Base-by-base conservation (phyloP, 2,888 invertebrate genomes). In the Drosophila colorata region DNA sequence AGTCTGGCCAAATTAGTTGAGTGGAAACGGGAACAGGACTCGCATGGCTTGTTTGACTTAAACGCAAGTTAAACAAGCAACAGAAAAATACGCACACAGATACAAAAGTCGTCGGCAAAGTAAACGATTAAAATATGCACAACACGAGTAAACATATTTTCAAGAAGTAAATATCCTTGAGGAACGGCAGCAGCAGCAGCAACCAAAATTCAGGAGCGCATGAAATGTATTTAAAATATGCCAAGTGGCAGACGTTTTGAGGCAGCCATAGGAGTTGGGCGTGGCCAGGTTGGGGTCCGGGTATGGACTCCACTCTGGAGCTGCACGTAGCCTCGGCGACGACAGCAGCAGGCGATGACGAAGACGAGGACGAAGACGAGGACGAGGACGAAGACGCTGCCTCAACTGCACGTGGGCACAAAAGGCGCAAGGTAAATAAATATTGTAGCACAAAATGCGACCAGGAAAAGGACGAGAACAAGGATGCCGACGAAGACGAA, bases 71-170 rank as follows among this genome's bases (percentile, higher is more conserved):
- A 83, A 86, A 83, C 83, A 81, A 70, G 75, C 63, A 51, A 35
- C 52, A 49, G 14, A 57, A 60, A 55, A 31, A 64, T 20, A 44
- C 23, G 46, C 64, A 64, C 25, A 59, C 18, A 46, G 33, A 25
- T 31, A 49, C 47, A 49, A 51, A 80, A 82, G 82, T 72, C 68
- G 67, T 74, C 74, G 80, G 78, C 82, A 90, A 88, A 90, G 87
- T 80, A 90, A 90, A 90, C 90, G 91, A 90, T 90, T 90, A 90
- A 90, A 90, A 90, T 90, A 90, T 90, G 91, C 90, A 90, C 91
- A 91, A 91, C 91, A 91, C 85, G 88, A 91, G 90, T 90, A 91
- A 90, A 90, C 90, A 90, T 86, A 90, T 91, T 90, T 89, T 90
- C 80, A 89, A 90, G 91, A 80, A 90, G 90, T 82, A 90, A 90